These are phyloP conservation scores for Camelus dromedarius DNA, from an alignment of 2,113 vertebrate genomes.

Conservation along the genomic window DNA sequence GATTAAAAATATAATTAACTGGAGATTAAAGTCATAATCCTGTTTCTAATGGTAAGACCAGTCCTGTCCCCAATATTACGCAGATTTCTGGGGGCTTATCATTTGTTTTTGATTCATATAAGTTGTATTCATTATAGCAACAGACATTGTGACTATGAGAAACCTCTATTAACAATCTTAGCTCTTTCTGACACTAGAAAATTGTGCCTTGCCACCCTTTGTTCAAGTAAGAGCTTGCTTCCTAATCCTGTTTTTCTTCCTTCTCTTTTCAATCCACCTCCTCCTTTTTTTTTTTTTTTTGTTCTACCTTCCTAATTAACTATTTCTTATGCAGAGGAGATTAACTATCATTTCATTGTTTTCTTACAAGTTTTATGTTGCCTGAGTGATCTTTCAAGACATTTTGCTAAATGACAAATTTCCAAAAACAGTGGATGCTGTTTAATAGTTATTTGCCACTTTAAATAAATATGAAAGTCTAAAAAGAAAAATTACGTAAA, in stretches of 20 bases:
- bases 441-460: neutral
- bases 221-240: neutral
- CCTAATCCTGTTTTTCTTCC: neutral
- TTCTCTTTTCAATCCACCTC: neutral
- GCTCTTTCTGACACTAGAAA: neutral
- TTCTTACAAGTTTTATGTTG: neutral
- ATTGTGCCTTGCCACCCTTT: neutral
- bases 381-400: neutral
- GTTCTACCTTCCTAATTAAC: neutral
- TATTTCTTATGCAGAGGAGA: neutral
- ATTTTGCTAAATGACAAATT: neutral
- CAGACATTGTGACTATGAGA: neutral
- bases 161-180: neutral
- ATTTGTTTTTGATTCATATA: neutral
- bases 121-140: neutral
- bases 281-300: neutral
- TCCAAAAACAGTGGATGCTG: neutral
- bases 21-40: slow-evolving; percentile 40
- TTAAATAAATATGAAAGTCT: neutral
- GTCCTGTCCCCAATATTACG: neutral
- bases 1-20: slow-evolving; percentile 42
- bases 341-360: neutral
- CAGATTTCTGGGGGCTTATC: neutral
- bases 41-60: neutral
- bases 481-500: neutral